Conservation (phyloP, 1,140 invertebrate species). For the Hyposmocoma kahamanoa region DNA sequence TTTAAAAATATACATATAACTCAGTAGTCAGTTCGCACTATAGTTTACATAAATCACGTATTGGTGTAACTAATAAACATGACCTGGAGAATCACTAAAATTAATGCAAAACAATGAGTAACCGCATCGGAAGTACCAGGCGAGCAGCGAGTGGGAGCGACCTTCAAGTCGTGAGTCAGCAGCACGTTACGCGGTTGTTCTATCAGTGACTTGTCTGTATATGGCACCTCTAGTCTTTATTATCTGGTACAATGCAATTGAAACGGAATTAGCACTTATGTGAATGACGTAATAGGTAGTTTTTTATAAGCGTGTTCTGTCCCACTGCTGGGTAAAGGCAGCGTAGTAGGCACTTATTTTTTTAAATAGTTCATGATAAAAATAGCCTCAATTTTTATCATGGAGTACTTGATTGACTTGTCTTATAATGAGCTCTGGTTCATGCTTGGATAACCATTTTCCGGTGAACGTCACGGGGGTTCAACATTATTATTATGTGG, state of each 20-base stretch:
- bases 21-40: too few relatives aligned
- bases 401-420: too few relatives aligned
- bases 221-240: constrained; percentile 11
- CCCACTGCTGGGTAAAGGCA: too few relatives aligned
- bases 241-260: constrained; percentile 14
- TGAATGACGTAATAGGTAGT: too few relatives aligned
- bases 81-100: constrained; percentile 2
- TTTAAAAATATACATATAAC: too few relatives aligned
- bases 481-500: constrained; percentile 56
- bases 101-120: constrained; percentile 20
- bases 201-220: neutral
- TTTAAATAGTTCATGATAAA: too few relatives aligned
- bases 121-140: constrained; percentile 17
- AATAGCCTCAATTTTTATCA: too few relatives aligned
- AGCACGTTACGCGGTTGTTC: constrained; percentile 20
- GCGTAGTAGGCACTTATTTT: too few relatives aligned
- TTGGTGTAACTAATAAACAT: too few relatives aligned
- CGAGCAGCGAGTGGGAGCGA: constrained; percentile 30
- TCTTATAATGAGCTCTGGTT: neutral
- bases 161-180: constrained; percentile 44
- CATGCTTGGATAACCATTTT: neutral
- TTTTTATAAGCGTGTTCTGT: too few relatives aligned
- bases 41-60: too few relatives aligned
- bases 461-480: constrained; percentile 32
- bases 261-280: too few relatives aligned